Base-by-base conservation (phyloP, 2,888 invertebrate genomes). In the Sinodicranocentrus sp. region DNA sequence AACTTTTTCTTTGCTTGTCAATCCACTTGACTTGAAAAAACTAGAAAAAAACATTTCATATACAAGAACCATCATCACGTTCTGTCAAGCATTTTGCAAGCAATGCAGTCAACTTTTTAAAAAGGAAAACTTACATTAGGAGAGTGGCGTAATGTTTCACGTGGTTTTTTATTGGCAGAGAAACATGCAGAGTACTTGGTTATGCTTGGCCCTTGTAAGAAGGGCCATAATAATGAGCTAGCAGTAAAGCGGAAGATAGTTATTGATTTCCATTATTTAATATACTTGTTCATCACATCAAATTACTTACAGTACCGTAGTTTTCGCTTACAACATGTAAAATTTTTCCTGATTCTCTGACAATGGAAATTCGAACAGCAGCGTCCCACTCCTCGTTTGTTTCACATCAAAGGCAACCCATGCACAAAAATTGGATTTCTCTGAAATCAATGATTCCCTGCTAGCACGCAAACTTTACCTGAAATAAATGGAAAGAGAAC, bases 1-100 rank as follows among this genome's bases (percentile, higher is more conserved):
- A 79, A 48, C 44, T 71, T 63, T 71, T 61, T 76, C 54, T 71
- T 54, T 71, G 52, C 23, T 79, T 72, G 79, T 79, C 79, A 79
- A 71, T 72, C 63, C 63, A 65, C 68, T 79, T 71, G 61, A 78
- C 70, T 71, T 54, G 65, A 79, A 70, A 19, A 25, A 33, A 28
- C 26, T 10, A 70, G 44, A 48, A 77, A 67, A 70, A 77, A 67
- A 70, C 19, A 19, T 72, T 72, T 79, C 72, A 72, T 33, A 54
- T 54, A 63, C 3, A 33, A 33, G 65, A 72, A 39, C 54, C 70
- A 1, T 57, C 28, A 15, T 67, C 68, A 54, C 43, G 39, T 57
- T 57, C 59, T 59, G 48, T 61, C 17, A 61, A 6, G 1, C 3
- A 8, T 28, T 28, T 15, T 15, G 15, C 8, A 59, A 17, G n/a